phyloP scores from a whole-genome alignment of 2,888 invertebrate genomes.

The Fragum sueziense region DNA sequence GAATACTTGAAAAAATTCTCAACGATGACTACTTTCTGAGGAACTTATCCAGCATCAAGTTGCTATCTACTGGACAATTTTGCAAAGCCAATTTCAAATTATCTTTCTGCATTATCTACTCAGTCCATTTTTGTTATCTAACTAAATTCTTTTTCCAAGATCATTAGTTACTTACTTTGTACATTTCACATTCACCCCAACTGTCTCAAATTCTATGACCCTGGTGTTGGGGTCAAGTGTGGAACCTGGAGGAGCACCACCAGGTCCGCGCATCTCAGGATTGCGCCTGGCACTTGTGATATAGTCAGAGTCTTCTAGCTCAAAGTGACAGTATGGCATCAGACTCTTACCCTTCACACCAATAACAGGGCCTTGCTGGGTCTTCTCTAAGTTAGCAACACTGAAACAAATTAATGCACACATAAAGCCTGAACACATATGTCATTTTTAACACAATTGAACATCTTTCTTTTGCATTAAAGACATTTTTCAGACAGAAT shows the following conservation, averaged over 20 bases:
- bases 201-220: conserved; percentile 87
- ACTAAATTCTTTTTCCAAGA: no score
- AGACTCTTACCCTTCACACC: conserved; percentile 85
- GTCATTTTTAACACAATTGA: no score
- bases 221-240: conserved; percentile 83
- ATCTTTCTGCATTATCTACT: no score
- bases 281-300: conserved; percentile 82
- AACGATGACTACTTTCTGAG: no score
- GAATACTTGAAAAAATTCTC: no score
- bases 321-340: conserved; percentile 88
- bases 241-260: conserved; percentile 79
- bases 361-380: conserved; percentile 77
- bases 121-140: no score
- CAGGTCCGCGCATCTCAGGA: conserved; percentile 80
- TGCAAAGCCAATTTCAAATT: no score
- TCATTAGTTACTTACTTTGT: conserved; percentile 68
- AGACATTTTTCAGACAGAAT: no score
- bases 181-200: conserved; percentile 85
- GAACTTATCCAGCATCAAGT: no score
- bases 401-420: conserved; percentile 59
- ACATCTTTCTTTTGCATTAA: no score
- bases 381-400: conserved; percentile 79
- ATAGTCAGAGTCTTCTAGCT: conserved; percentile 87
- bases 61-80: no score
- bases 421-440: no score